These are phyloP conservation scores for Drosophila busckii DNA, from an alignment of 1,140 invertebrate species.

Conservation along the genomic window DNA sequence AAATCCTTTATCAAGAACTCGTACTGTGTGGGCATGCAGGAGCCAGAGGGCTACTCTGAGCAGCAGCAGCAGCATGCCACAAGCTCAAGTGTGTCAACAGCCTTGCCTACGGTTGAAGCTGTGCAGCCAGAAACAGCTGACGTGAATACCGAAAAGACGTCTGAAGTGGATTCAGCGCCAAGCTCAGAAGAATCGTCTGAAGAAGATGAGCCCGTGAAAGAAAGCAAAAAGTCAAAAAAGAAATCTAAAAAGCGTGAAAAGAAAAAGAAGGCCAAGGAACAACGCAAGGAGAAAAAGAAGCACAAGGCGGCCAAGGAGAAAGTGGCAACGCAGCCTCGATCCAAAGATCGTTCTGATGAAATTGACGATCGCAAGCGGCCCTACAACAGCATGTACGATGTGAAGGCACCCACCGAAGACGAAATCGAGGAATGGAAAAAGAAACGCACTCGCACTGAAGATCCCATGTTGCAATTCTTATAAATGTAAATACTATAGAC, in stretches of 20 bases:
- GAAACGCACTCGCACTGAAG: constrained; percentile 90
- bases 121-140: constrained; percentile 2
- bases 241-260: constrained; percentile 84
- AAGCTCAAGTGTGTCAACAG: constrained; percentile 39
- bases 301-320: constrained; percentile 80
- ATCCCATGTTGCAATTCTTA: constrained; percentile 92
- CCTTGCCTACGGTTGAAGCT: constrained; percentile 19
- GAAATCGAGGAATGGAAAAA: constrained; percentile 96
- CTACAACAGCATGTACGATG: constrained; percentile 94
- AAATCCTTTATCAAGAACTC: constrained; percentile 91
- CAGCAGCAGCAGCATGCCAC: constrained; percentile 52
- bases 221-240: constrained; percentile 84
- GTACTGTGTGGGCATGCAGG: constrained; percentile 79
- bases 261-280: constrained; percentile 80
- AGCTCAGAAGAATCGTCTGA: constrained; percentile 60
- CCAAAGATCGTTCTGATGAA: constrained; percentile 82
- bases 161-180: constrained; percentile 62
- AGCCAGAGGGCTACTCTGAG: constrained; percentile 56
- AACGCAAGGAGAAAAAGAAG: constrained; percentile 78
- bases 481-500: constrained; percentile 6
- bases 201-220: constrained; percentile 44
- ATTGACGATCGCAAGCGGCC: constrained; percentile 93
- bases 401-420: constrained; percentile 91
- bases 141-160: constrained; percentile 27
- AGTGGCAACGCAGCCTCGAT: constrained; percentile 80